Conservation (phyloP, 2,797 vertebrate species). For the Syngnathus rostellatus region DNA sequence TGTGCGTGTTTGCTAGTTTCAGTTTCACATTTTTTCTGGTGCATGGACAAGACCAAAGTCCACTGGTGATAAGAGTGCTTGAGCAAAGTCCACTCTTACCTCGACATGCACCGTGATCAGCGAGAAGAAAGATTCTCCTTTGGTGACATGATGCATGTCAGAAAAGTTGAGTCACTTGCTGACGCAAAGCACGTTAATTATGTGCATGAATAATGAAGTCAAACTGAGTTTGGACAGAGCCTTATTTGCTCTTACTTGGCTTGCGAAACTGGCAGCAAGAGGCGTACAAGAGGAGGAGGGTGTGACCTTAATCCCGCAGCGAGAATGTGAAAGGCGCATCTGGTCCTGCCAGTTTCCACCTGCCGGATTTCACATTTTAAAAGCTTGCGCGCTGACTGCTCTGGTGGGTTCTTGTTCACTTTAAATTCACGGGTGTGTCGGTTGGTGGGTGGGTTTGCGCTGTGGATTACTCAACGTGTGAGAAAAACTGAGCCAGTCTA, state of each 20-base stretch:
- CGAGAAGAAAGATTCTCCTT: constrained; percentile 8
- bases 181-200: constrained; percentile 5
- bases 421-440: constrained; percentile 28
- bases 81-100: constrained; percentile 5
- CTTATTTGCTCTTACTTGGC: background rate
- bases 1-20: background rate
- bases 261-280: background rate
- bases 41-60: background rate
- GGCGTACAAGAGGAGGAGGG: constrained; percentile 16
- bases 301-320: constrained; percentile 51
- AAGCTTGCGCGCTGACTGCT: constrained; percentile 15
- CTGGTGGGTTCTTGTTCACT: constrained; percentile 12
- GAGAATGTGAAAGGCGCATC: constrained; percentile 32
- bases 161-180: constrained; percentile 10
- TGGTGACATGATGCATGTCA: constrained; percentile 3
- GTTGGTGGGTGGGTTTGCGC: constrained; percentile 20
- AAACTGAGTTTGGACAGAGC: background rate
- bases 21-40: background rate
- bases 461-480: constrained; percentile 19
- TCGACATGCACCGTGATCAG: constrained; percentile 4
- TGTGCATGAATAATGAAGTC: background rate
- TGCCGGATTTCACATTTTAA: constrained; percentile 21
- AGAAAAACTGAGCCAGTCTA: background rate
- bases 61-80: background rate
- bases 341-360: constrained; percentile 51